phyloP scores from a whole-genome alignment of 2,113 vertebrate genomes.

The Tyrannus savana region DNA sequence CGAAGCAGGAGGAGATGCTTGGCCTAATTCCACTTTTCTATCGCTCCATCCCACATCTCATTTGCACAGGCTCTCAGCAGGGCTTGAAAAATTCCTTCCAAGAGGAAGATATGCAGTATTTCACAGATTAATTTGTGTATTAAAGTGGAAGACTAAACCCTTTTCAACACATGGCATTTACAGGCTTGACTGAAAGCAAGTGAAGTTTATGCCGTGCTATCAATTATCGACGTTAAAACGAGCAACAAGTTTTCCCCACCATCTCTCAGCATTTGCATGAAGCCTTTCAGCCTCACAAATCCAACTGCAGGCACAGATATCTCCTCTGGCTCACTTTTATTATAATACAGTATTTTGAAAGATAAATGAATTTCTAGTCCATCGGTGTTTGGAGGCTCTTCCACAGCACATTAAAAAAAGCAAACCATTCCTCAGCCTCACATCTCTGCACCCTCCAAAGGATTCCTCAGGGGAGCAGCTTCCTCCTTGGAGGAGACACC shows the following conservation, averaged over 20 bases:
- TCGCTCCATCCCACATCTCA: background rate
- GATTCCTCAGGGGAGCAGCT: background rate
- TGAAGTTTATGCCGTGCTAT: rapidly evolving
- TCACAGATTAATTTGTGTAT: background rate
- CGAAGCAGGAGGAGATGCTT: background rate
- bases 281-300: background rate
- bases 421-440: background rate
- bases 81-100: background rate
- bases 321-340: background rate
- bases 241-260: background rate
- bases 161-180: background rate
- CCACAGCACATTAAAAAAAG: background rate
- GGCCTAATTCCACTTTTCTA: background rate
- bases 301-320: background rate
- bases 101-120: rapidly evolving
- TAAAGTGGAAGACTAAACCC: background rate
- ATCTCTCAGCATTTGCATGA: background rate
- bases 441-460: background rate
- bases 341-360: background rate
- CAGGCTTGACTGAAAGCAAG: background rate
- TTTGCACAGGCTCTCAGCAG: background rate
- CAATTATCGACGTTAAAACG: background rate
- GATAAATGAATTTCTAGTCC: background rate
- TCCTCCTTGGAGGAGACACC: background rate
- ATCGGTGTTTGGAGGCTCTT: background rate